Base-by-base conservation (phyloP, 2,113 vertebrate species). In the Triplophysa siluroides region DNA sequence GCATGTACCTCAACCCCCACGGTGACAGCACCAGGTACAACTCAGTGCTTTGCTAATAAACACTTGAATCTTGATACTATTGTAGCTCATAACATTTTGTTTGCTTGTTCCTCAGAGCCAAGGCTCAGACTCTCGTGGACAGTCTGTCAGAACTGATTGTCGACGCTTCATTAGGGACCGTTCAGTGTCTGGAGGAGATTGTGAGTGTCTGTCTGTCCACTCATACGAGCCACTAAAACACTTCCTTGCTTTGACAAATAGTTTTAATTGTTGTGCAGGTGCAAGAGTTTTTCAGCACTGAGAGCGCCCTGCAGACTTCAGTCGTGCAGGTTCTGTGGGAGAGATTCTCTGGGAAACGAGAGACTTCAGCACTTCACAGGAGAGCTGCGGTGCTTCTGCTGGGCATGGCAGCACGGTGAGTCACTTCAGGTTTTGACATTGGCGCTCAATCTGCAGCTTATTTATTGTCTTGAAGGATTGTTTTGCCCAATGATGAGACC, bases 151-250 rank as follows among this genome's bases (percentile, higher is more conserved):
- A 96, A 80, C 89, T 99, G 81, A 93, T 98, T 89, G 89, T 96
- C 56, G 94, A 99, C 78, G 93, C 95, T 0, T 96, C 95, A 0
- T 83, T 95, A 65, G 96, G 93, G 85, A 95, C 92, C 0, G 90
- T 97, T 84, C 93, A 96, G 75, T 99, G 96, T 90, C 94, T 99
- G 52, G 97, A 96, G 84, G 96, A 99, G 93, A 97, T 99, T 81
- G 98, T 99, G 87, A 96, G 96, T 94, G 26, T 19, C 50, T 13
- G 12, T 47, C n/a, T n/a, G n/a, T 26, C n/a, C 29, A n/a, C n/a
- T 19, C 8, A 16, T 6, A 2, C 19, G 10, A 9, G 24, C 16
- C 38, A 23, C 5, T 63, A 6, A 11, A 4, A 14, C 1, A 33
- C 3, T 69, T 60, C 50, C 3, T 50, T 47, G 29, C 18, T 38